Percentiles rank a stretch among this genome's conserved stretches.
Conservation (phyloP, 2,888 invertebrate species). For the Stenotaenia linearis region DNA sequence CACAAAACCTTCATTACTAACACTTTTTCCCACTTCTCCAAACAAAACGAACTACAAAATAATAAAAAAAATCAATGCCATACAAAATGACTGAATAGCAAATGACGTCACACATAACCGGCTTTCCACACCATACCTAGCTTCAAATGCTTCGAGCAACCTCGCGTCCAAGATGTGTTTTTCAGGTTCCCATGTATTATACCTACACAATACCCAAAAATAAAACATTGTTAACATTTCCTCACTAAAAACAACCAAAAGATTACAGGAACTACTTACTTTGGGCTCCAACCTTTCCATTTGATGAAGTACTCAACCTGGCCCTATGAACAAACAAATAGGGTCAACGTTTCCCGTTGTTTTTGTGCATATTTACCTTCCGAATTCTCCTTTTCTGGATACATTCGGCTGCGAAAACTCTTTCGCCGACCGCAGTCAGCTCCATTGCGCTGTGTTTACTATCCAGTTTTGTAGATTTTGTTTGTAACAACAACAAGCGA, state of each 20-base stretch:
- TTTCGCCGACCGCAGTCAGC: slow-evolving; percentile 47
- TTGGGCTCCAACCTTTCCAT: slow-evolving; percentile 98
- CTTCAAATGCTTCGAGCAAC: slow-evolving; percentile 81
- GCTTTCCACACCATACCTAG: slow-evolving; percentile 34
- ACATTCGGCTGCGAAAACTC: slow-evolving; percentile 91
- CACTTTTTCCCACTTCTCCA: no score
- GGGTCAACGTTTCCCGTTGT: neutral
- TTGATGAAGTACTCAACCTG: slow-evolving; percentile 92
- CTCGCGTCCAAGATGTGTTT: slow-evolving; percentile 90
- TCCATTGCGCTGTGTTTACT: slow-evolving; percentile 42
- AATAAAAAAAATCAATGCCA: no score
- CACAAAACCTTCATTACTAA: no score
- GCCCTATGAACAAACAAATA: slow-evolving; percentile 65
- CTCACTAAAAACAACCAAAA: no score
- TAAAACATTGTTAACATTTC: no score
- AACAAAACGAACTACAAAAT: no score
- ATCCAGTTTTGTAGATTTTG: neutral
- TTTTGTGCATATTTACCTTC: slow-evolving; percentile 60
- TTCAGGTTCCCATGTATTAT: slow-evolving; percentile 97
- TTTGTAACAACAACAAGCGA: no score
- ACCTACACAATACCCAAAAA: no score
- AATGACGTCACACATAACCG: neutral
- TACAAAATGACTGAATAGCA: no score
- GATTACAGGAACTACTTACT: slow-evolving; percentile 54
- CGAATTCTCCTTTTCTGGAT: slow-evolving; percentile 90